Evolutionary conservation across 2,888 invertebrate species (phyloP), one percentile per base, ranked within the genome.

Genomic region (Nineta flava): DNA sequence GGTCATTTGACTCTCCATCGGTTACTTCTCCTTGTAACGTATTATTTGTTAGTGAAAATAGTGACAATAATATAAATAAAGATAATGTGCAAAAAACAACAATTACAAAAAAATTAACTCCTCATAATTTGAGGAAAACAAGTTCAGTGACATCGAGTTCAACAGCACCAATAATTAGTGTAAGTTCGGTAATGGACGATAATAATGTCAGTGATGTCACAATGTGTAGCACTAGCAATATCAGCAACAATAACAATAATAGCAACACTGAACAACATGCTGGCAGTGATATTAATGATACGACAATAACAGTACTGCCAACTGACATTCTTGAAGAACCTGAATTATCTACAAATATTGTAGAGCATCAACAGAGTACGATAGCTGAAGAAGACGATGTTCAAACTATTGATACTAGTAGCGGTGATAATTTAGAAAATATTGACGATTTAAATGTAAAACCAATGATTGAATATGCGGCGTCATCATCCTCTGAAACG

Each of bases 181-280:
- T 83, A 53, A 83, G 81, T 69, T 79, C 82, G 31, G 83, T 78
- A 56, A 75, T 75, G 47, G 81, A 81, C 58, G 81, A 81, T 51
- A 60, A 60, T 51, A 60, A 60, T 50, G 60, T 56, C 19, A 26
- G n/a, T 13, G 44, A 44, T 44, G 26, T 44, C 13, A 34, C 44
- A 49, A 50, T 47, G 16, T 16, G 52, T 35, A n/a, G 42, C 21
- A 5, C 26, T 2, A 26, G 26, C 7, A 60, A 60, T 51, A 60
- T 60, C 50, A 60, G 56, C 19, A 26, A 13, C 19, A 19, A 44
- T 43, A 17, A 15, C 7, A 34, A 43, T 46, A 50, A 46, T 21
- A 16, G 52, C 34, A n/a, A 44, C 21, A 12, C 17, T 41, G 45
- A 40, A 34, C 32, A n/a, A 15, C 17, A 50, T 7, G n/a, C n/a